These are phyloP conservation scores for Lytechinus pictus DNA, from an alignment of 35 echinoderm and acorn worm genomes.

Conservation along the genomic window DNA sequence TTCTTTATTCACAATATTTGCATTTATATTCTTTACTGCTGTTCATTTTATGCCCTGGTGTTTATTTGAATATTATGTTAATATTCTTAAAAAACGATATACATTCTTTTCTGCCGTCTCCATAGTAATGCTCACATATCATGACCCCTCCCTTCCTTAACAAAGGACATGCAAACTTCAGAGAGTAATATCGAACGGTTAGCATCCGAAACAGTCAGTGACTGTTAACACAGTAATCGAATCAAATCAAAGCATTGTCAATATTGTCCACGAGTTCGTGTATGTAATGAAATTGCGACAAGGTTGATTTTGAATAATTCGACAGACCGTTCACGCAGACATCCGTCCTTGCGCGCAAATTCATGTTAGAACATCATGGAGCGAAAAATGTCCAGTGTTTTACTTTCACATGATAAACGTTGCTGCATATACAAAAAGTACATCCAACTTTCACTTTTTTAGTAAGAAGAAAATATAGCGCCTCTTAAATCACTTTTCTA, in stretches of 20 bases:
- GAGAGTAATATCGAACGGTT: not conserved
- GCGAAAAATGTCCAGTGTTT: not conserved
- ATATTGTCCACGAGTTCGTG: not conserved
- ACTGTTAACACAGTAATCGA: not conserved
- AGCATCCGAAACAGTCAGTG: not conserved
- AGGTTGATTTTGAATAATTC: not conserved
- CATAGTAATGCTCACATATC: not conserved
- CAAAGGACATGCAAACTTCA: not conserved
- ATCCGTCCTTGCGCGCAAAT: not conserved
- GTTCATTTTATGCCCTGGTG: no score
- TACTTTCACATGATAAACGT: no score
- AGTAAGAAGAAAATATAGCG: no score
- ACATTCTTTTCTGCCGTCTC: not conserved
- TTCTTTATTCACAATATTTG: no score
- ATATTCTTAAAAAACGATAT: not conserved
- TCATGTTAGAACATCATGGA: not conserved
- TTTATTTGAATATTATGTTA: no score
- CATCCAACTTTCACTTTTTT: no score
- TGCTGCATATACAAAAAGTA: no score
- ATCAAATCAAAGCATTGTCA: not conserved
- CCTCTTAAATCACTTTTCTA: no score
- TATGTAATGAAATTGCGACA: not conserved
- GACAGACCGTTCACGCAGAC: not conserved
- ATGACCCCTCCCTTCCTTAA: not conserved
- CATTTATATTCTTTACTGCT: no score